Evolutionary conservation across 1,140 invertebrate species (phyloP), one percentile per base, ranked within the genome.

Genomic region (Bradysia coprophila): DNA sequence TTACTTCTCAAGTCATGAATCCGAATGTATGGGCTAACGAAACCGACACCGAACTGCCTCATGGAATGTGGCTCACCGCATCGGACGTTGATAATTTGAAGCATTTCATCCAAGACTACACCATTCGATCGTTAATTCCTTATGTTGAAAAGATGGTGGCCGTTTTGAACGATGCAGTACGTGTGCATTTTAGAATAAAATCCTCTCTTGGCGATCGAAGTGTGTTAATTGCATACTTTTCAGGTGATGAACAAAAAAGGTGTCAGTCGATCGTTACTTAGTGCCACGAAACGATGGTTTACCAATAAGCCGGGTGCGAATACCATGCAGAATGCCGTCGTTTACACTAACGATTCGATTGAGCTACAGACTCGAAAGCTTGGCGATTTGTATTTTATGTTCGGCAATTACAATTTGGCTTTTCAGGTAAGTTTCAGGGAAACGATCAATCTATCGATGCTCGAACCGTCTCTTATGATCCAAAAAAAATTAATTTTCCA

Each of bases 381-480:
- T 28, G 95, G 84, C 4, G 95, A 99, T 64, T 63, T 98, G 0
- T 92, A 88, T 59, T 97, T 98, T 56, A 78, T 98, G 71, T 92
- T 98, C 59, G 87, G 91, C 9, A 78, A 94, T 50, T 98, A 97
- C 65, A 75, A 80, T 46, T 66, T 85, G 41, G 89, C 95, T 1
- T 95, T 92, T 63, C 85, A 83, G 56, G 45, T 46, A 41, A 38
- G 6, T n/a, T n/a, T n/a, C n/a, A n/a, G n/a, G n/a, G n/a, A 10
- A 32, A n/a, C n/a, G n/a, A n/a, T n/a, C n/a, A n/a, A n/a, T n/a
- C n/a, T n/a, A n/a, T n/a, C n/a, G n/a, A n/a, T n/a, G n/a, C n/a
- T n/a, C n/a, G n/a, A n/a, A n/a, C n/a, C n/a, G n/a, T n/a, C n/a
- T n/a, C n/a, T n/a, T n/a, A n/a, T n/a, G n/a, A n/a, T n/a, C n/a